Evolutionary conservation across 2,113 vertebrate species (phyloP).

Genomic region (Toxotes chatareus): DNA sequence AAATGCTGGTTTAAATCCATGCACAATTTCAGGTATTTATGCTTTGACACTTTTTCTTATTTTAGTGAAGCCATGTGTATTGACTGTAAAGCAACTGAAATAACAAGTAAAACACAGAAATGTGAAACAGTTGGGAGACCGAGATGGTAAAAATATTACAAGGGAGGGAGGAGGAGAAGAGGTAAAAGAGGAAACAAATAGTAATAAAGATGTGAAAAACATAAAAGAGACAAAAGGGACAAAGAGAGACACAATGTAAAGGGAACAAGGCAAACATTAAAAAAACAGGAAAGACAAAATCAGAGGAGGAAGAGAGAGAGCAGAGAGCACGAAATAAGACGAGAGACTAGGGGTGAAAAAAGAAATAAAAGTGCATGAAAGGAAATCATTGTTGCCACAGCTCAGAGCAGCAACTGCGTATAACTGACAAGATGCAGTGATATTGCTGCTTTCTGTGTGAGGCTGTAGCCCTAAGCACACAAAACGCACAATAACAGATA

Average conservation of each 20-base stretch:
- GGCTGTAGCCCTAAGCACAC: constrained; percentile 20
- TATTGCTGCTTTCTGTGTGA: constrained; percentile 39
- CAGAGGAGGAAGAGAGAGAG: constrained; percentile 4
- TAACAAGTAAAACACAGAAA: background rate
- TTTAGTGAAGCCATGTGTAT: background rate
- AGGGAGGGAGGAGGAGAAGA: background rate
- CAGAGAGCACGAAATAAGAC: constrained; percentile 32
- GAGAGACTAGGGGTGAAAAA: constrained; percentile 5
- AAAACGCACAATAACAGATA: constrained; percentile 35
- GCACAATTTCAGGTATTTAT: background rate
- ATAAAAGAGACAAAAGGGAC: background rate
- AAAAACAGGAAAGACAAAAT: background rate
- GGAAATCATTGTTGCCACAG: constrained; percentile 42
- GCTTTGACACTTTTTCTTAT: background rate
- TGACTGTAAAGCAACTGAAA: background rate
- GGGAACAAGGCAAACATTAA: background rate
- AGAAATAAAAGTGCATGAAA: constrained; percentile 49
- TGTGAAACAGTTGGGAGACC: background rate
- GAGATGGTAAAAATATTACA: background rate
- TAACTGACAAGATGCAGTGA: constrained; percentile 49
- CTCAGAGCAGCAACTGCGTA: constrained; percentile 20
- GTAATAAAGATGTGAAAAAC: background rate
- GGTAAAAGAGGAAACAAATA: background rate
- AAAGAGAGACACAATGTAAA: background rate
- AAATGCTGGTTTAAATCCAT: background rate